These are phyloP conservation scores for Rattus rattus DNA, from an alignment of 2,113 vertebrate species.

Conservation along the genomic window DNA sequence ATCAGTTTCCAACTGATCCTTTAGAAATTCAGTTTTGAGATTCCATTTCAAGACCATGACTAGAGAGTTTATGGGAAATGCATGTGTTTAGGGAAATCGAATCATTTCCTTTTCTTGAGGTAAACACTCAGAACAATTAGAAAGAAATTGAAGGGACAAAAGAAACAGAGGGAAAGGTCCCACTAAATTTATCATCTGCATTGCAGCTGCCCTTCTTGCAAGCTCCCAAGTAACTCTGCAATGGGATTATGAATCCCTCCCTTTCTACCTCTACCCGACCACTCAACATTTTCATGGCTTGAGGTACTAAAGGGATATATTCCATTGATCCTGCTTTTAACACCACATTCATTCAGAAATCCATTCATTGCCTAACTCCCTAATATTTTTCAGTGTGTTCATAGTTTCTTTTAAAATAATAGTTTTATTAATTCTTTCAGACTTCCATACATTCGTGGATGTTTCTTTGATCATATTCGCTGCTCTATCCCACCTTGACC, in stretches of 20 bases:
- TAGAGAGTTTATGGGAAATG: constrained; percentile 71
- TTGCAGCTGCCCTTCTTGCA: neutral
- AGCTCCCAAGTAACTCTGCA: neutral
- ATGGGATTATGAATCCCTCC: neutral
- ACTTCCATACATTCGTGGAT: neutral
- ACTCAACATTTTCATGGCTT: constrained; percentile 24
- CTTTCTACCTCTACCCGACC: neutral
- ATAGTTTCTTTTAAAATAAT: neutral
- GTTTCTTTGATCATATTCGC: too few species aligned
- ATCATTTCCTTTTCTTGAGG: constrained; percentile 65
- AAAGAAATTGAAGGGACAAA: constrained; percentile 31
- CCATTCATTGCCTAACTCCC: neutral
- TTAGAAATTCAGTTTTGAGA: constrained; percentile 78
- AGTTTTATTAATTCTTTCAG: neutral
- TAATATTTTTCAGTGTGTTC: neutral
- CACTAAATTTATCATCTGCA: constrained; percentile 6
- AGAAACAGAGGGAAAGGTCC: constrained; percentile 4
- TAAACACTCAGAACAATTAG: constrained; percentile 49
- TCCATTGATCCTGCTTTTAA: constrained; percentile 8
- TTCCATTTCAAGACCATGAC: constrained; percentile 77
- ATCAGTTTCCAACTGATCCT: constrained; percentile 79
- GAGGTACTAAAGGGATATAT: neutral
- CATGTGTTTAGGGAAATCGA: constrained; percentile 65
- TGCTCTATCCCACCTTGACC: neutral
- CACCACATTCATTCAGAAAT: constrained; percentile 2